Evolutionary conservation across 2,113 vertebrate genomes (phyloP).

Genomic region (Xiphias gladius): DNA sequence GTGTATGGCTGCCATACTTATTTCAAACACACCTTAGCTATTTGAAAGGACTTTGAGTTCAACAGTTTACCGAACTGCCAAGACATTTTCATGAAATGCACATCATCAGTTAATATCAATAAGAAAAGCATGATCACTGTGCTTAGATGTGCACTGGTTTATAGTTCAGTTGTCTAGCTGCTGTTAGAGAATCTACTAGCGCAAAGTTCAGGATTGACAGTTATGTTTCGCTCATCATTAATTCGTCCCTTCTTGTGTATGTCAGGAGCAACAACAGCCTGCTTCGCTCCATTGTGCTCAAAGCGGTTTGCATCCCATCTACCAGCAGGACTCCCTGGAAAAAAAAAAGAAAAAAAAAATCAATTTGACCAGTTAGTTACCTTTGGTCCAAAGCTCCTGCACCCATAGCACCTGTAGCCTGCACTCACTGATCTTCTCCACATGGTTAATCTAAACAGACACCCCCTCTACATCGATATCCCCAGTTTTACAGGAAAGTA

Average conservation of each 20-base stretch:
- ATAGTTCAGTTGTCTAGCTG: not conserved
- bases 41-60: no score
- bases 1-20: not conserved
- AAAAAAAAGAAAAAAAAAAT: not conserved
- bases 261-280: not conserved
- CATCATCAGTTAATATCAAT: no score
- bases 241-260: not conserved
- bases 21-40: not conserved
- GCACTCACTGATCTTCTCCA: slow-evolving; percentile 52
- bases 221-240: not conserved
- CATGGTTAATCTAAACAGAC: slow-evolving; percentile 37
- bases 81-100: no score
- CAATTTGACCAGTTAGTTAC: slow-evolving; percentile 40
- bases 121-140: not conserved
- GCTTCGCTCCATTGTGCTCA: not conserved
- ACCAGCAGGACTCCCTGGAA: not conserved
- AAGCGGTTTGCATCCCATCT: not conserved
- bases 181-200: no score
- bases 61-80: not conserved
- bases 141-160: not conserved
- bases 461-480: not conserved
- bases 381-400: slow-evolving; percentile 54
- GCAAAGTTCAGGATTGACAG: no score
- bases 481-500: not conserved
- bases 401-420: slow-evolving; percentile 19